Evolutionary conservation across 2,797 vertebrate species (phyloP), one percentile per base, ranked within the genome.

Genomic region (Eupleurogrammus muticus): DNA sequence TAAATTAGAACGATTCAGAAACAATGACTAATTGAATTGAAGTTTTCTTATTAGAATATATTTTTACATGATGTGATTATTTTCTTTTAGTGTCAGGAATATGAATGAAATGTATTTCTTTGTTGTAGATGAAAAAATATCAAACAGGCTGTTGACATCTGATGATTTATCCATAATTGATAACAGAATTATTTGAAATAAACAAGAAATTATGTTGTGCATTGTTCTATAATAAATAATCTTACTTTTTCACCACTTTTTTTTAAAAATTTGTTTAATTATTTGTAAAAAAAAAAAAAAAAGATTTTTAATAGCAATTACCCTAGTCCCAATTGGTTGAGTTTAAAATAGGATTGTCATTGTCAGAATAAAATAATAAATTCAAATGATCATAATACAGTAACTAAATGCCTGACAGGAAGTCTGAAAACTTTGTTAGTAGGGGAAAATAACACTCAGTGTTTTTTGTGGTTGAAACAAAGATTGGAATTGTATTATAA

Each of bases 111-210:
- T 60, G 0, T 35, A 46, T 21, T 50, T 17, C 14, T 32, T 60
- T 60, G 53, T 74, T 40, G 67, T 52, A 57, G 20, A 52, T 62
- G 38, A 54, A 69, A 66, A 35, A 54, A 51, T 5, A 56, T 47
- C 44, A 50, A 10, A 40, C 32, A 44, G 16, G 5, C 44, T 70
- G 28, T 32, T 56, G 17, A 58, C 47, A 36, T 64, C 24, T 62
- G 14, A 34, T 68, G 9, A 62, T 68, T 17, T 51, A 64, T 23
- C 23, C 48, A 58, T 23, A 61, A 40, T 8, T 62, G 51, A 50
- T 20, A n/a, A 14, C 17, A 7, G 3, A 47, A 0, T n/a, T n/a
- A n/a, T n/a, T n/a, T n/a, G 2, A 53, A 68, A 66, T 56, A 66
- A 66, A 75, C 4, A 54, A 40, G 9, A 44, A 53, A 21, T n/a